Conservation (phyloP, 2,113 vertebrate genomes). For the Oreochromis spilurus region DNA sequence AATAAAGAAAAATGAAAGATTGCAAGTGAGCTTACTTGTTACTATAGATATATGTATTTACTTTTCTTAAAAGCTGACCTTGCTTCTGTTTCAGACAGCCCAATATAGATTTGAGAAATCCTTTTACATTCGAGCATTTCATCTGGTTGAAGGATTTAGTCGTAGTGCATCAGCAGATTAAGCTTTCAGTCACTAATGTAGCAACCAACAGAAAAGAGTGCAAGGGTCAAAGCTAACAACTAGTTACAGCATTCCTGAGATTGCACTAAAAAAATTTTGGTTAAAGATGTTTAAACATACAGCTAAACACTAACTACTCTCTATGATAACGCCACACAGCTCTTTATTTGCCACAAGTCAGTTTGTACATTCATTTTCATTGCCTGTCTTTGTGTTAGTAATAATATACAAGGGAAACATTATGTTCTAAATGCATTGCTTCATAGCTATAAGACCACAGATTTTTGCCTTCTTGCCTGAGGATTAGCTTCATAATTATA, state of each 20-base stretch:
- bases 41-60: background rate
- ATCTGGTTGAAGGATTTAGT: conserved; percentile 3
- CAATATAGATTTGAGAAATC: background rate
- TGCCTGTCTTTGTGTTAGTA: background rate
- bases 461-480: background rate
- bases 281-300: background rate
- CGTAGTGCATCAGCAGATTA: background rate
- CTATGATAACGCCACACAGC: background rate
- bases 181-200: background rate
- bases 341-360: background rate
- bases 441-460: background rate
- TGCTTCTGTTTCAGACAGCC: background rate
- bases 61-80: background rate
- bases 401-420: background rate
- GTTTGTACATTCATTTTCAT: background rate
- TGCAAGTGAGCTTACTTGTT: background rate
- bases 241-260: background rate
- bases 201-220: background rate
- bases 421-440: background rate
- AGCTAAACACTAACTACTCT: background rate
- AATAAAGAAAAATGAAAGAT: background rate
- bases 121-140: background rate
- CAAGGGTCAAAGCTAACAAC: background rate
- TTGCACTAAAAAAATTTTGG: background rate
- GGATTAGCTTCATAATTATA: background rate